Percentiles rank a stretch among this genome's conserved stretches.
Conservation (phyloP, 2,113 vertebrate genomes). For the Thomomys bottae region DNA sequence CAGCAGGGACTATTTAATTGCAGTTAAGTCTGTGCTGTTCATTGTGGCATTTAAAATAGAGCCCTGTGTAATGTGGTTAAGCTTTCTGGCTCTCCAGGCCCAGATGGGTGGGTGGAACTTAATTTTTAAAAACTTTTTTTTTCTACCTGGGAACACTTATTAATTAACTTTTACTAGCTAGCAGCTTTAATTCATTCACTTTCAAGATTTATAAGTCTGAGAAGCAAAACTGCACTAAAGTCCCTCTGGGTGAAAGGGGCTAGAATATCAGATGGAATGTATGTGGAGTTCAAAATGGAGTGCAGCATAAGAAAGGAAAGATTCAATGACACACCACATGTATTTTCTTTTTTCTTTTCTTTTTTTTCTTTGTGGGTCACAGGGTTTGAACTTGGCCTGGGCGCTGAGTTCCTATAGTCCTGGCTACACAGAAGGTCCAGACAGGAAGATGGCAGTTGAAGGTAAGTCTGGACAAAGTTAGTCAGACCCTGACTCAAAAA, state of each 20-base stretch:
- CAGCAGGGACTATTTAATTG: conserved; percentile 79
- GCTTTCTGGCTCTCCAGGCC: conserved; percentile 52
- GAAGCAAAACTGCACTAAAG: conserved; percentile 46
- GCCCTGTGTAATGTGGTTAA: conserved; percentile 48
- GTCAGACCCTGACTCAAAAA: too few species aligned
- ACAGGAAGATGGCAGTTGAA: too few species aligned
- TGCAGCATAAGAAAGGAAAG: not conserved
- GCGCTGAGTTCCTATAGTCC: too few species aligned
- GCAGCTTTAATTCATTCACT: conserved; percentile 56
- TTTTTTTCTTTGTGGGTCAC: too few species aligned
- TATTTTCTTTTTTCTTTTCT: not conserved
- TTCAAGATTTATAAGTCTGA: conserved; percentile 55
- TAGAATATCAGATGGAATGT: not conserved
- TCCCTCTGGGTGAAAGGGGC: not conserved
- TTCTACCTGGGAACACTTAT: conserved; percentile 69
- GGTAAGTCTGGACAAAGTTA: too few species aligned
- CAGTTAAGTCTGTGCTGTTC: conserved; percentile 63
- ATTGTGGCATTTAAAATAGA: conserved; percentile 63
- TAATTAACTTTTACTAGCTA: conserved; percentile 69
- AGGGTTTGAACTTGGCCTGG: too few species aligned
- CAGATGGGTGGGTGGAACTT: conserved; percentile 78
- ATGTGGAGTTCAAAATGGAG: not conserved
- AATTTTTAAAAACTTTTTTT: conserved; percentile 8
- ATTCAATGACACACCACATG: not conserved
- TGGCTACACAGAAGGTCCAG: too few species aligned